Evolutionary conservation across 1,140 invertebrate genomes (phyloP).

Genomic region (Atta colombica): DNA sequence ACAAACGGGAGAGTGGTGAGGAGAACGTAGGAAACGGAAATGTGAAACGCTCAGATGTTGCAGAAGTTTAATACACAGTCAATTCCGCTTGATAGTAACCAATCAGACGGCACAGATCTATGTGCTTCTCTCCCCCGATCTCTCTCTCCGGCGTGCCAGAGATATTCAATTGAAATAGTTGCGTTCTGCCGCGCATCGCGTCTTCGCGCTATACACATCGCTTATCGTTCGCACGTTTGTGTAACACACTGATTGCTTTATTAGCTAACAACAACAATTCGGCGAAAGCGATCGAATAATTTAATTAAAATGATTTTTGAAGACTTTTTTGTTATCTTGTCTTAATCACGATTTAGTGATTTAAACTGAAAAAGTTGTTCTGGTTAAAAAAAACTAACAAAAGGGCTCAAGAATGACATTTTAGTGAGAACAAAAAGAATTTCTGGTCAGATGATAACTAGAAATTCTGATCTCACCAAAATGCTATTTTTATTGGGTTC

Average conservation of each 20-base stretch:
- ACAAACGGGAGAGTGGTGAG: not conserved
- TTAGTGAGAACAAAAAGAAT: too few species aligned
- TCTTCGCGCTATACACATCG: constrained; percentile 21
- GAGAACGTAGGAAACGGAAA: not conserved
- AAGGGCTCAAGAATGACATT: too few species aligned
- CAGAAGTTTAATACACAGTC: constrained; percentile 42
- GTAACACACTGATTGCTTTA: not conserved
- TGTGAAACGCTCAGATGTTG: not conserved
- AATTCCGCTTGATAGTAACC: constrained; percentile 68
- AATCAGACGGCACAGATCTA: constrained; percentile 64
- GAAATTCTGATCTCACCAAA: too few species aligned
- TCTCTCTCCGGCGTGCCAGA: constrained; percentile 34
- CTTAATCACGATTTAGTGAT: not conserved
- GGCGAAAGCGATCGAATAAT: not conserved
- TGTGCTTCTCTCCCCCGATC: constrained; percentile 38
- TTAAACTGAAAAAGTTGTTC: too few species aligned
- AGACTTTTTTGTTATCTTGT: not conserved
- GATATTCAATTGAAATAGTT: constrained; percentile 63
- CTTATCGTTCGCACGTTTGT: not conserved
- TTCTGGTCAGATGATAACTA: too few species aligned
- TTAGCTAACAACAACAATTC: not conserved
- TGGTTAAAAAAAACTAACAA: too few species aligned
- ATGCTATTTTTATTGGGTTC: too few species aligned
- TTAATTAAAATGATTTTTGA: not conserved
- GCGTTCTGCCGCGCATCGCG: constrained; percentile 23